These are phyloP conservation scores for Corythornis cristatus DNA, from an alignment of 2,113 vertebrate species.

Conservation along the genomic window DNA sequence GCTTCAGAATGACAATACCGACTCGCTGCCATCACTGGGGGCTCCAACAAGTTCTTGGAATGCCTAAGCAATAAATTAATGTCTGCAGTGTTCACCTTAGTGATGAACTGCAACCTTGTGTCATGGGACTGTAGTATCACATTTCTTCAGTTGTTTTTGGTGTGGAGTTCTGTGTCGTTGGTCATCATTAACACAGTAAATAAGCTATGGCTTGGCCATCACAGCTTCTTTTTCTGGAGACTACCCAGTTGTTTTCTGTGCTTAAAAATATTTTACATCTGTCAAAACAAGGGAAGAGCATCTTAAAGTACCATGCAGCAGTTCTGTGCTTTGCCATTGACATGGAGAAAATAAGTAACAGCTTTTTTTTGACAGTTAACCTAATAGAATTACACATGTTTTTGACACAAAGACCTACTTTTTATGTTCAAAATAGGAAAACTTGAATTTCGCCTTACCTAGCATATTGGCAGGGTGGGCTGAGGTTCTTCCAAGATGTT, in stretches of 20 bases:
- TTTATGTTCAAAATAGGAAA: not conserved
- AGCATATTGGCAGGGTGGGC: too few species aligned
- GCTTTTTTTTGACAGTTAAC: not conserved
- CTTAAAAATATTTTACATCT: not conserved
- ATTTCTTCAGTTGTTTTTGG: not conserved
- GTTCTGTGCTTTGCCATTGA: not conserved
- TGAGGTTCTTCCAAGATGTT: not conserved
- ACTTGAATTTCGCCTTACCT: not conserved
- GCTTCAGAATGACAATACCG: accelerated
- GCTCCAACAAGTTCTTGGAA: not conserved
- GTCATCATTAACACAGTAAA: not conserved
- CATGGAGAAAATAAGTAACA: not conserved
- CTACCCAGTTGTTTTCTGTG: not conserved
- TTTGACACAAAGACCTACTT: not conserved
- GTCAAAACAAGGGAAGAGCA: not conserved
- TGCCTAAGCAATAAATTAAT: not conserved
- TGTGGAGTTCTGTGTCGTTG: not conserved
- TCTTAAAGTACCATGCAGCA: not conserved
- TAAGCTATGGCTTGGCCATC: not conserved
- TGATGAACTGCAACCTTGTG: not conserved
- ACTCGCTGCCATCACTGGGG: not conserved
- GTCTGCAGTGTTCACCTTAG: not conserved
- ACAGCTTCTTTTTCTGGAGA: not conserved
- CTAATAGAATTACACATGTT: not conserved
- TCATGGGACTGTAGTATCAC: not conserved